Evolutionary conservation across 2,888 invertebrate species (phyloP).

Genomic region (Eulithis prunata): DNA sequence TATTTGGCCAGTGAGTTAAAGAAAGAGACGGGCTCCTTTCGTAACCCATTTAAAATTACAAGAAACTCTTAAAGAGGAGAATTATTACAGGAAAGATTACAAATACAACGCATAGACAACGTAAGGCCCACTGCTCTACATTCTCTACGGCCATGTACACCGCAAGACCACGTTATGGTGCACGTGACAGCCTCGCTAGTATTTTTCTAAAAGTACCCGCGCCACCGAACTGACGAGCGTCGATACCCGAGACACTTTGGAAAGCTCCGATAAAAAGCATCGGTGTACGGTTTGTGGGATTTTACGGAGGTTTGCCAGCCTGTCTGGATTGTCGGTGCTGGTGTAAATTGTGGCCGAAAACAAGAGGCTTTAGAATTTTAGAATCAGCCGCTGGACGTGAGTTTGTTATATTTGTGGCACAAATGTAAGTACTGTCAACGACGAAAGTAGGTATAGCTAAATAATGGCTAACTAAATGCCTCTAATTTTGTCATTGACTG

Average conservation of each 20-base stretch:
- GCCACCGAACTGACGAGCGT: constrained; percentile 47
- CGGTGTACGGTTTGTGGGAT: constrained; percentile 15
- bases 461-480: too few relatives aligned
- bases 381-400: not conserved
- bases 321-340: constrained; percentile 1
- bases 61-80: too few relatives aligned
- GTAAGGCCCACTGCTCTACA: not conserved
- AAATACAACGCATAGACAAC: too few relatives aligned
- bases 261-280: constrained; percentile 21
- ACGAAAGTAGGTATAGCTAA: too few relatives aligned
- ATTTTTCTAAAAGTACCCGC: constrained; percentile 61
- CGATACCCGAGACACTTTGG: constrained; percentile 36
- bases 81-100: too few relatives aligned
- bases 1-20: too few relatives aligned
- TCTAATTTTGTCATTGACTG: too few relatives aligned
- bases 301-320: constrained; percentile 14
- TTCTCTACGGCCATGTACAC: constrained; percentile 36
- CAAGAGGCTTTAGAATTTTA: not conserved
- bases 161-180: constrained; percentile 50
- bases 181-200: constrained; percentile 60
- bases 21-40: too few relatives aligned
- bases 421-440: too few relatives aligned
- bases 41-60: too few relatives aligned
- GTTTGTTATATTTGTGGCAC: too few relatives aligned
- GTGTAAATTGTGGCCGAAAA: constrained; percentile 1